A percentile compares a stretch with the other conserved stretches of the same genome.
Evolutionary conservation across 92 coral and sea anemone species (phyloP).

Genomic region (Porites rus): DNA sequence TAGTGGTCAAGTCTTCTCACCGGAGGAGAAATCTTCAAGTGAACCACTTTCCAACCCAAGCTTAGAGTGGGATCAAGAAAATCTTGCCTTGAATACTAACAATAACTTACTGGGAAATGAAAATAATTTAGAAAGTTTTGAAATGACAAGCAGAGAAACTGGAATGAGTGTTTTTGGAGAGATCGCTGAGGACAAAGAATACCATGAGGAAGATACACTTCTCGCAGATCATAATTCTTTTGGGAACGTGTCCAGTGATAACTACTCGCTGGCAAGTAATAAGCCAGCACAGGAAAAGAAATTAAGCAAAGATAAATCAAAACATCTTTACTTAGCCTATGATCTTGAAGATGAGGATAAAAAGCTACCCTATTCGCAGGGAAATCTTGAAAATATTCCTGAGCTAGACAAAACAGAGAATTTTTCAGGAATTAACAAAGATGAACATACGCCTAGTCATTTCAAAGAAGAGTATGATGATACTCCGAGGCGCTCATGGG

Average conservation of each 20-base stretch:
- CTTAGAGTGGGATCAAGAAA: conserved; percentile 74
- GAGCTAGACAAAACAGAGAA: neutral
- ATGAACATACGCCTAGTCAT: neutral
- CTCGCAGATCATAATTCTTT: neutral
- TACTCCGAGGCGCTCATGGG: neutral
- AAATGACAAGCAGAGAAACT: conserved; percentile 7
- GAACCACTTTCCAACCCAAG: conserved; percentile 41
- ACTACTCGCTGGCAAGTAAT: neutral
- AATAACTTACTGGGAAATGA: neutral
- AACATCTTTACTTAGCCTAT: conserved; percentile 56
- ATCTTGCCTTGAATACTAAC: conserved; percentile 36
- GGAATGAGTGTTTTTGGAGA: neutral
- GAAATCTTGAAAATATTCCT: neutral
- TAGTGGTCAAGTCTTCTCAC: neutral
- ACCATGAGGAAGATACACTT: conserved; percentile 18
- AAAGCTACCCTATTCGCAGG: neutral
- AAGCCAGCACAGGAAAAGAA: conserved; percentile 18
- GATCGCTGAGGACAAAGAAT: conserved; percentile 28
- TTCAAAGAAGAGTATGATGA: neutral
- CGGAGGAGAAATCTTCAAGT: conserved; percentile 18
- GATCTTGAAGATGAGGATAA: conserved; percentile 31
- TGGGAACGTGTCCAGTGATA: neutral
- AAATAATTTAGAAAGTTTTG: conserved; percentile 14
- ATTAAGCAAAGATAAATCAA: conserved; percentile 48
- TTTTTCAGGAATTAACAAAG: neutral